phyloP scores from a whole-genome alignment of 2,113 vertebrate genomes.

The Madoqua kirkii region DNA sequence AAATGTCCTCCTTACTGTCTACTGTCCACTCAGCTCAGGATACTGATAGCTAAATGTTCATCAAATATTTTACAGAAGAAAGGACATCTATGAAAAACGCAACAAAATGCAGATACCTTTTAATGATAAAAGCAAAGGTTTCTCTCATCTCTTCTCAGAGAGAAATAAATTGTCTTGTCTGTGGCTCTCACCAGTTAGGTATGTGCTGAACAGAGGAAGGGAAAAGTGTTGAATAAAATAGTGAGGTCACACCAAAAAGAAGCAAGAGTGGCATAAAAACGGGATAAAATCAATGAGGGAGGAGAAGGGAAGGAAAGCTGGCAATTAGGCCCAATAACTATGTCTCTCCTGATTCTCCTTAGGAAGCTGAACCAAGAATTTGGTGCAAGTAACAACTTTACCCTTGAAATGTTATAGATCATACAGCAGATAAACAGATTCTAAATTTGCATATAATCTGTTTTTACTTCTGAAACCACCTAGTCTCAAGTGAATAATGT shows the following conservation, averaged over 20 bases:
- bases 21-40: not conserved
- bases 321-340: not conserved
- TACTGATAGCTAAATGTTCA: not conserved
- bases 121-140: slow-evolving; percentile 62
- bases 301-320: not conserved
- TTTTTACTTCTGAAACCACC: not conserved
- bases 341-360: not conserved
- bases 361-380: not conserved
- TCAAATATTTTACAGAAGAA: not conserved
- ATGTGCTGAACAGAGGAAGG: slow-evolving; percentile 70
- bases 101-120: slow-evolving; percentile 63
- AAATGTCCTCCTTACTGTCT: not conserved
- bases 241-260: not conserved
- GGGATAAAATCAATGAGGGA: not conserved
- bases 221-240: slow-evolving; percentile 62
- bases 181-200: slow-evolving; percentile 72
- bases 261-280: not conserved
- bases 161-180: slow-evolving; percentile 68
- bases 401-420: not conserved
- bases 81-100: not conserved
- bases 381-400: not conserved
- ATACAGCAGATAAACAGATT: not conserved
- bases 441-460: not conserved
- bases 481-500: not conserved
- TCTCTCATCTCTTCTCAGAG: slow-evolving; percentile 67